These are phyloP conservation scores for Aurelia aurita DNA, from an alignment of 30 jellyfish, hydroid and myxozoan genomes.

Conservation along the genomic window DNA sequence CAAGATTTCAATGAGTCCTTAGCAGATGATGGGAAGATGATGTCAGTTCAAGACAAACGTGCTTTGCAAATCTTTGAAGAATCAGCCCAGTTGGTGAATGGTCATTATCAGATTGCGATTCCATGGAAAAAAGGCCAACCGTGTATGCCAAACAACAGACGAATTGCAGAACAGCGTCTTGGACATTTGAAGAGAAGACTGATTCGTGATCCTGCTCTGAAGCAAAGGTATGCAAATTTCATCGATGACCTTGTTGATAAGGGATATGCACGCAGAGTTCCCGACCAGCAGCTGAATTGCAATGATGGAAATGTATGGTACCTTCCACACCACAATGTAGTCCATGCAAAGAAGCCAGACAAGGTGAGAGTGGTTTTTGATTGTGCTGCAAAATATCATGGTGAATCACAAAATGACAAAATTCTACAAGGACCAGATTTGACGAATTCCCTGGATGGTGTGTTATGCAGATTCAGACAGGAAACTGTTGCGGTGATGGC, in stretches of 20 bases:
- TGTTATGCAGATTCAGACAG: constrained; percentile 37
- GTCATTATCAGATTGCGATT: constrained; percentile 41
- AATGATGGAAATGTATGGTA: constrained; percentile 41
- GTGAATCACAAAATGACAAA: constrained; percentile 38
- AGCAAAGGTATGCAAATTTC: constrained; percentile 16
- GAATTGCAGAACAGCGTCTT: constrained; percentile 9
- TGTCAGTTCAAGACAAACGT: no score
- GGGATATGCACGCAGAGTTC: constrained; percentile 41
- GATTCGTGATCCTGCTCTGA: constrained; percentile 1
- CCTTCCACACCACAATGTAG: constrained; percentile 64
- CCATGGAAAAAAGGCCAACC: constrained; percentile 41
- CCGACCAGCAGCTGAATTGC: constrained; percentile 33
- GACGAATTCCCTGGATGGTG: constrained; percentile 44
- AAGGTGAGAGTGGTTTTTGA: no score
- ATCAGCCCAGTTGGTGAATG: constrained; percentile 36
- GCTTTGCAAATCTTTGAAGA: constrained; percentile 36
- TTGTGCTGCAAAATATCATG: constrained; percentile 47
- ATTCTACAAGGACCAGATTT: constrained; percentile 64
- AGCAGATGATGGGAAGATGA: constrained; percentile 2
- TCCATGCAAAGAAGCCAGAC: no score
- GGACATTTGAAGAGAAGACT: neutral
- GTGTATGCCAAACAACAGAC: constrained; percentile 29
- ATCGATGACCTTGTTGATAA: no score
- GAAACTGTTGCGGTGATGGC: constrained; percentile 56
- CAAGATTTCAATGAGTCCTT: constrained; percentile 35